Percentiles rank a stretch among this genome's conserved stretches.
Conservation (phyloP, 2,888 invertebrate species). For the Choreutis nemorana region DNA sequence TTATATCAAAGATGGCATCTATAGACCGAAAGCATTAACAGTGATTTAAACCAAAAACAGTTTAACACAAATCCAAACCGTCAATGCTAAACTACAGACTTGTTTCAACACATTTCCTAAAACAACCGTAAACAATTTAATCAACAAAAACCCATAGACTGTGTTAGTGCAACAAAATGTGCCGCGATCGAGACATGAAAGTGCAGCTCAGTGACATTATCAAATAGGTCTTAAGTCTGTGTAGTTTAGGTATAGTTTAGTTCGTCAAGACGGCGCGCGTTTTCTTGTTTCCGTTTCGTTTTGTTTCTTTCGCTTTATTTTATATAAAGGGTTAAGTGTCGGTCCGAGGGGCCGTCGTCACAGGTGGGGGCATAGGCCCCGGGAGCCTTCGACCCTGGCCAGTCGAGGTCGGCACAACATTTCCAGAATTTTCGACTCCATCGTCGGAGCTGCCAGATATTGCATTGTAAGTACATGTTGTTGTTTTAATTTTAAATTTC, state of each 20-base stretch:
- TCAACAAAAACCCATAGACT: slow-evolving; percentile 19
- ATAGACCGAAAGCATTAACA: slow-evolving; percentile 17
- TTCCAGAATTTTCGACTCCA: slow-evolving; percentile 62
- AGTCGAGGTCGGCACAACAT: slow-evolving; percentile 54
- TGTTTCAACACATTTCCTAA: slow-evolving; percentile 91
- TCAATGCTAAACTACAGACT: slow-evolving; percentile 92
- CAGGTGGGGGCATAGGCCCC: slow-evolving; percentile 34
- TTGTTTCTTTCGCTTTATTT: slow-evolving; percentile 60
- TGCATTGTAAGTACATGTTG: slow-evolving; percentile 53
- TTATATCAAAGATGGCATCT: slow-evolving; percentile 5
- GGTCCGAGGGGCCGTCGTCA: slow-evolving; percentile 37
- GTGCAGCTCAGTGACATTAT: slow-evolving; percentile 46
- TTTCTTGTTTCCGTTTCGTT: slow-evolving; percentile 49
- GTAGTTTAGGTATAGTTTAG: slow-evolving; percentile 23
- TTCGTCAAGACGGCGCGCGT: slow-evolving; percentile 56
- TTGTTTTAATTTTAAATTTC: no score
- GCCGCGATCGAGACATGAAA: slow-evolving; percentile 80
- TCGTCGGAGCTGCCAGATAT: slow-evolving; percentile 60
- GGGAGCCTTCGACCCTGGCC: slow-evolving; percentile 52
- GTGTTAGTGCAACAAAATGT: slow-evolving; percentile 65
- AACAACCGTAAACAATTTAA: slow-evolving; percentile 81
- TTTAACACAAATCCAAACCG: slow-evolving; percentile 33
- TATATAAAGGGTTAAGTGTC: slow-evolving; percentile 61
- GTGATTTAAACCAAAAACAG: slow-evolving; percentile 33
- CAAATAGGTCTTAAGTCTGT: slow-evolving; percentile 32